Conservation (phyloP, 2,888 invertebrate genomes). For the Resseliella maxima region DNA sequence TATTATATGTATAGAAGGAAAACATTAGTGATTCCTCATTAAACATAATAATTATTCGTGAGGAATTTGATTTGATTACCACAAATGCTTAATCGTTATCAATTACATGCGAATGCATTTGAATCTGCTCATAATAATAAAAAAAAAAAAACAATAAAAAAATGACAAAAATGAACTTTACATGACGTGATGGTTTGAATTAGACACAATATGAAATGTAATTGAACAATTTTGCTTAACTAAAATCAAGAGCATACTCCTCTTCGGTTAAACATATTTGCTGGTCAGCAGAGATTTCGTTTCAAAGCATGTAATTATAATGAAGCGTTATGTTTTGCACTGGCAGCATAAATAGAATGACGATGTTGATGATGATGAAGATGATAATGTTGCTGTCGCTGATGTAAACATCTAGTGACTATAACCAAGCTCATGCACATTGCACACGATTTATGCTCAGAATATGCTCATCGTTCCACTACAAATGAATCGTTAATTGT, state of each 20-base stretch:
- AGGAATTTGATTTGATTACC: neutral
- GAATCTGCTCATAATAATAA: neutral
- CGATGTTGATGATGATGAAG: neutral
- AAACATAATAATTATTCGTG: neutral
- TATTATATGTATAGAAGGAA: neutral
- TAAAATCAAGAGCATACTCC: neutral
- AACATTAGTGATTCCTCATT: conserved; percentile 3
- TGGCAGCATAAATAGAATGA: neutral
- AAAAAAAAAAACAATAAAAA: neutral
- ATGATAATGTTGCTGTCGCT: neutral
- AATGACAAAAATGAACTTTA: neutral
- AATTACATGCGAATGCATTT: neutral
- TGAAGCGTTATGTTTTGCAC: conserved; percentile 32
- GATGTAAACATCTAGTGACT: neutral
- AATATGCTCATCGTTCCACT: conserved; percentile 49
- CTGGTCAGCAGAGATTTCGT: conserved; percentile 15
- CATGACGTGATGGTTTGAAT: neutral
- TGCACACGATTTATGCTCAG: neutral
- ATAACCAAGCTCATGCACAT: conserved; percentile 25
- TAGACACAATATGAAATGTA: neutral
- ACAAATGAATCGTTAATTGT: conserved; percentile 48
- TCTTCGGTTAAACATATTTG: conserved; percentile 16
- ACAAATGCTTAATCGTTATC: neutral
- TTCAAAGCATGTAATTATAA: conserved; percentile 51
- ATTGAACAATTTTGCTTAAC: neutral